A percentile compares a stretch with the other conserved stretches of the same genome.
Evolutionary conservation across 2,888 invertebrate species (phyloP).

Genomic region (Drosophila ustulata): DNA sequence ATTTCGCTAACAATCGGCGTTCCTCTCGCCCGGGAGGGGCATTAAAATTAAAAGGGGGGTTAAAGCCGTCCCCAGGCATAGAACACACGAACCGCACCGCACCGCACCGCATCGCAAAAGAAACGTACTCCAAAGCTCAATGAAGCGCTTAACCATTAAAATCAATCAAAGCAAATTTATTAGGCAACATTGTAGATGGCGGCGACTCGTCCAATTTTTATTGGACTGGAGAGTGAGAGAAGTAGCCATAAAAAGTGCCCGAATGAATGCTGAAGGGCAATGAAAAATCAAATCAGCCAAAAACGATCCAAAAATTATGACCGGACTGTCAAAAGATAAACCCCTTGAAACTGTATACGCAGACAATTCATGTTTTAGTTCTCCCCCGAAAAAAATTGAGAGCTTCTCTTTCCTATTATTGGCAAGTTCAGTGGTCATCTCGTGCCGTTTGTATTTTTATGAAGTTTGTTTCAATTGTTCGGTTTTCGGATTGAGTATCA

Average conservation of each 20-base stretch:
- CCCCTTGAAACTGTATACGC: constrained; percentile 62
- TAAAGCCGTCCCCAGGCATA: constrained; percentile 41
- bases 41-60: constrained; percentile 58
- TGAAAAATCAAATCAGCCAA: constrained; percentile 77
- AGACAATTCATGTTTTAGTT: constrained; percentile 30
- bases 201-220: constrained; percentile 64
- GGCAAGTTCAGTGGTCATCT: constrained; percentile 50
- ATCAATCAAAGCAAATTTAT: constrained; percentile 83
- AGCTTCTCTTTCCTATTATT: constrained; percentile 6
- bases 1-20: constrained; percentile 77
- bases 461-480: constrained; percentile 57
- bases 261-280: constrained; percentile 53
- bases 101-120: constrained; percentile 1
- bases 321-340: constrained; percentile 67
- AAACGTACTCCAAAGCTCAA: constrained; percentile 73
- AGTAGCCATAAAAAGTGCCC: constrained; percentile 64
- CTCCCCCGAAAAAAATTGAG: not conserved
- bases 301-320: constrained; percentile 72
- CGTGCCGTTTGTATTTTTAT: constrained; percentile 48
- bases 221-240: constrained; percentile 64
- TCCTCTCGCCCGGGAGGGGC: constrained; percentile 23
- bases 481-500: constrained; percentile 34
- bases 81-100: constrained; percentile 52
- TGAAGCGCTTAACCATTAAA: constrained; percentile 83
- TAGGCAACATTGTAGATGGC: constrained; percentile 77